Base-by-base conservation (phyloP, 2,797 vertebrate species). In the Glyptemys insculpta region DNA sequence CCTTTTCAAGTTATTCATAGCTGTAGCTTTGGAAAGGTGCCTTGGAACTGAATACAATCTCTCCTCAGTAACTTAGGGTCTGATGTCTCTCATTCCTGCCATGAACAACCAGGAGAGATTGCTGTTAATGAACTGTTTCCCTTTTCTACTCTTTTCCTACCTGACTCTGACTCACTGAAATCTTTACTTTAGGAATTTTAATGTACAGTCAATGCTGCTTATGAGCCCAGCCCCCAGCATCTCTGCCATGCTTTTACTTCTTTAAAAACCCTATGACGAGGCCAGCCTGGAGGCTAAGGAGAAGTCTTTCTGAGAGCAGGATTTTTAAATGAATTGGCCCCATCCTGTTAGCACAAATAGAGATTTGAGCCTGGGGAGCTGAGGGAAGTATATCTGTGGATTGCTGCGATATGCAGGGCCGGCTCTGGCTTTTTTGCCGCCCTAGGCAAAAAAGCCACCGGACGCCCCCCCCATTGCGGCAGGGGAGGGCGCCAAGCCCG, bases 211-310 rank as follows among this genome's bases (percentile, higher is more conserved):
- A 65, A 6, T 65, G 34, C 4, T n/a, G 15, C 16, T n/a, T 65
- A 16, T 65, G 34, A 65, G 34, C 16, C 62, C 0, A 0, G 8
- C 9, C 5, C 85, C 78, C 25, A 4, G 59, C 0, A 5, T 37
- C 49, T 68, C 74, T 56, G 3, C 23, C 72, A 14, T 91, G 27
- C 2, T 44, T 91, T 57, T 79, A 6, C 68, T 85, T 12, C 2
- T 44, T 8, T 65, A 78, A 90, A 86, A 81, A 7, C 2, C 37
- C 59, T 91, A 52, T 6, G 62, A 72, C 78, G 86, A 91, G 44
- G 4, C 47, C n/a, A 65, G 10, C 2, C 16, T 19, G 62, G 5
- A 41, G 5, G 10, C 18, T 82, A 56, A 23, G 44, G n/a, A 19
- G 54, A 56, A 16, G 2, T 81, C n/a, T 84, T 86, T 1, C 1